Conservation (phyloP, 2,113 vertebrate species). For the Mormyrus lacerda region DNA sequence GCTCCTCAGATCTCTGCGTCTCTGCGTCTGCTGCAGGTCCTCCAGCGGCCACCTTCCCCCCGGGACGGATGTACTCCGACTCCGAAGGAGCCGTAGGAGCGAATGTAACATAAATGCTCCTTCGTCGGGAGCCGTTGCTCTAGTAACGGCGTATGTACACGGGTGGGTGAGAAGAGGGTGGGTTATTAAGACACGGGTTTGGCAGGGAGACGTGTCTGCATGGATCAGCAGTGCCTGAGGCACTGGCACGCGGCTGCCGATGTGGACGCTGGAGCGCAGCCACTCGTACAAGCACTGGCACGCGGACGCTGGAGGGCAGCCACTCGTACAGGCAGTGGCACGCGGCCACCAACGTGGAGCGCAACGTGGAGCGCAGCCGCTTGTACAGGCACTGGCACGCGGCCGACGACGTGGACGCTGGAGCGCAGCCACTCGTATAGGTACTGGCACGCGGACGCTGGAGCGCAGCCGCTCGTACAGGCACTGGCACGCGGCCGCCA, state of each 20-base stretch:
- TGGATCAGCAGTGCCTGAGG: neutral
- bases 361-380: too few relatives aligned
- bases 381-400: too few relatives aligned
- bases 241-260: neutral
- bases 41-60: conserved; percentile 64
- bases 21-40: conserved; percentile 87
- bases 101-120: neutral
- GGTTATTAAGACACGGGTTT: neutral
- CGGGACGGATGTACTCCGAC: neutral
- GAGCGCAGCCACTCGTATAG: neutral
- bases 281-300: neutral
- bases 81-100: neutral
- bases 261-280: neutral
- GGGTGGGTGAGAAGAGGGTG: neutral
- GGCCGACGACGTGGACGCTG: too few relatives aligned
- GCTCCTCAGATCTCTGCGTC: conserved; percentile 89
- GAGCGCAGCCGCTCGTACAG: neutral
- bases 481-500: too few relatives aligned
- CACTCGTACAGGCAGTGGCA: neutral
- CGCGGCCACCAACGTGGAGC: too few relatives aligned
- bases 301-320: neutral
- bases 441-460: too few relatives aligned
- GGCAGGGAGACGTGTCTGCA: neutral
- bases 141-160: neutral
- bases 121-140: neutral